Base-by-base conservation (phyloP, 2,888 invertebrate species). In the Rhagonycha fulva region DNA sequence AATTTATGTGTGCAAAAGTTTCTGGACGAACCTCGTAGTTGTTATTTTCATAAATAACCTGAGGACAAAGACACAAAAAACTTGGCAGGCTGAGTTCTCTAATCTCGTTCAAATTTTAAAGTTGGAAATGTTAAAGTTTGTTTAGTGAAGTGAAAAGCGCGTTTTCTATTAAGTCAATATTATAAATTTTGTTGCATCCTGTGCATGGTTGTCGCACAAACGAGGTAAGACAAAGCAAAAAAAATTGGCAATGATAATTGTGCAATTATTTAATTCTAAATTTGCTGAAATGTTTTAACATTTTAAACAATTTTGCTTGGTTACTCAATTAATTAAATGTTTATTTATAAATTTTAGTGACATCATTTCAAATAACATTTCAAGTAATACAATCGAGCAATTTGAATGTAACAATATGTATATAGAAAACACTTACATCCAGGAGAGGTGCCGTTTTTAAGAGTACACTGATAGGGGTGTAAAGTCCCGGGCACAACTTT, bases 401-500 rank as follows among this genome's bases (percentile, higher is more conserved):
- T 19, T 63, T 23, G 23, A 63, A 12, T 63, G 66, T 4, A 26
- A 32, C 10, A 28, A 32, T 19, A 19, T 14, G 14, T 62, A 62
- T 62, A 62, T 32, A 78, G 74, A 78, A 77, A 77, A 87, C 89
- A 94, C 95, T 95, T 91, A 95, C 95, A 95, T 90, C 95, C 95
- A 83, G 95, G 95, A 84, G 93, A 92, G 82, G 94, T 94, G 85
- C 95, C 95, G 89, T 94, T 94, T 89, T 93, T 94, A 87, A 94
- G 91, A 72, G 94, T 93, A 87, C 96, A 95, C 88, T 95, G 92
- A 88, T 95, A 96, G 71, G 96, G 96, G 85, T 95, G 94, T 88
- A 95, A 92, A 86, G 94, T 94, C 84, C 95, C 95, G 72, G 95
- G 95, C 87, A 93, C 92, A 86, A 95, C 91, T 90, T 95, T 95